Percentiles rank a stretch among this genome's conserved stretches.
Evolutionary conservation across 1,140 invertebrate genomes (phyloP).

Genomic region (Glomeris maerens): DNA sequence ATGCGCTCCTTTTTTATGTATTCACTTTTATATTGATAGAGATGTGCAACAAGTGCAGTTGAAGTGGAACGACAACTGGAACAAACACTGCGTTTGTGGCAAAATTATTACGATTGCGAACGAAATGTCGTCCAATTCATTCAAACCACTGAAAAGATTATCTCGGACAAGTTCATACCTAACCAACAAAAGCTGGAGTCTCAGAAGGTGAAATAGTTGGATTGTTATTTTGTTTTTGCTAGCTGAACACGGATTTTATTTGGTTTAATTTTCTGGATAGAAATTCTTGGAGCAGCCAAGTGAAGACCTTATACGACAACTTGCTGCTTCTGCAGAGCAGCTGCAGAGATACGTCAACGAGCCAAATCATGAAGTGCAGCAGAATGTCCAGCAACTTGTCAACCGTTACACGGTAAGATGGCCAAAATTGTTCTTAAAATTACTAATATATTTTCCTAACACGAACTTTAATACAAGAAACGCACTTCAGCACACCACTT

Average conservation of each 20-base stretch:
- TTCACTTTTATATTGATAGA: too few relatives aligned
- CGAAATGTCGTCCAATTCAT: conserved; percentile 70
- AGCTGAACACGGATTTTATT: not conserved
- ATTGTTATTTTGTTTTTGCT: too few relatives aligned
- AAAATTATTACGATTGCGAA: conserved; percentile 64
- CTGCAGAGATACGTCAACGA: not conserved
- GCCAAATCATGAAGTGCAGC: not conserved
- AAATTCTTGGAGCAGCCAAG: conserved; percentile 72
- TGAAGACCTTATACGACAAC: conserved; percentile 38
- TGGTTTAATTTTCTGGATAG: conserved; percentile 37
- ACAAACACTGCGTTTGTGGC: conserved; percentile 65
- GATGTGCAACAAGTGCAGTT: too few relatives aligned
- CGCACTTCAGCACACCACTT: too few relatives aligned
- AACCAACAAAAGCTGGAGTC: conserved; percentile 59
- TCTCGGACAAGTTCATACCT: conserved; percentile 65
- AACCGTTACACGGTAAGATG: too few relatives aligned
- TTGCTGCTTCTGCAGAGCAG: not conserved
- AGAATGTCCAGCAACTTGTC: too few relatives aligned
- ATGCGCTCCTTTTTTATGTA: too few relatives aligned
- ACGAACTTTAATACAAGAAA: too few relatives aligned
- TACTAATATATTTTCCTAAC: too few relatives aligned
- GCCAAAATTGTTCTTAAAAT: too few relatives aligned
- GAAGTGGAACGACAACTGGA: conserved; percentile 41
- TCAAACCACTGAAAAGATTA: conserved; percentile 59
- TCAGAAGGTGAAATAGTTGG: too few relatives aligned